Conservation (phyloP, 35 echinoderm and acorn worm genomes). For the Strongylocentrotus purpuratus region DNA sequence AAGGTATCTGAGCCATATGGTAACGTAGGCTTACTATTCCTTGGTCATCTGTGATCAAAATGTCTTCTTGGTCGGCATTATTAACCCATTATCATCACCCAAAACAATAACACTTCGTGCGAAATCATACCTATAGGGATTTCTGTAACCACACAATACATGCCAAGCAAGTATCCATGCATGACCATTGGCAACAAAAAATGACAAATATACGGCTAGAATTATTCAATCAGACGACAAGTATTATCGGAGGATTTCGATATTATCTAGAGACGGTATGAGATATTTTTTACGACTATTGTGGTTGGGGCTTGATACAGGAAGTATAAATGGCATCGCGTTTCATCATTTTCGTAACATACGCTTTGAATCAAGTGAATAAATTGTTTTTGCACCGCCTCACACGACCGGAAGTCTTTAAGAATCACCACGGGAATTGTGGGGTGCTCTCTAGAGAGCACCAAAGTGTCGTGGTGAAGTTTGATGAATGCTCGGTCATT, state of each 20-base stretch:
- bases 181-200: neutral
- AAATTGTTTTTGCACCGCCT: neutral
- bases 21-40: no score
- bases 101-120: neutral
- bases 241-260: neutral
- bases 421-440: conserved; percentile 1
- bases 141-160: neutral
- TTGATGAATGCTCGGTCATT: conserved; percentile 16
- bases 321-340: neutral
- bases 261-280: neutral
- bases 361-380: neutral
- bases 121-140: neutral
- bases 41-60: neutral
- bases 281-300: neutral
- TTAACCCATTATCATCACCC: neutral
- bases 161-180: neutral
- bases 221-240: neutral
- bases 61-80: neutral
- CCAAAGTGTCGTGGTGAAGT: neutral
- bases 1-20: no score
- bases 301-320: neutral
- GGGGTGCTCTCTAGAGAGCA: neutral
- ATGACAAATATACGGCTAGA: neutral
- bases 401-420: neutral
- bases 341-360: neutral